Evolutionary conservation across 1,140 invertebrate genomes (phyloP).

Genomic region (Psix sp.): DNA sequence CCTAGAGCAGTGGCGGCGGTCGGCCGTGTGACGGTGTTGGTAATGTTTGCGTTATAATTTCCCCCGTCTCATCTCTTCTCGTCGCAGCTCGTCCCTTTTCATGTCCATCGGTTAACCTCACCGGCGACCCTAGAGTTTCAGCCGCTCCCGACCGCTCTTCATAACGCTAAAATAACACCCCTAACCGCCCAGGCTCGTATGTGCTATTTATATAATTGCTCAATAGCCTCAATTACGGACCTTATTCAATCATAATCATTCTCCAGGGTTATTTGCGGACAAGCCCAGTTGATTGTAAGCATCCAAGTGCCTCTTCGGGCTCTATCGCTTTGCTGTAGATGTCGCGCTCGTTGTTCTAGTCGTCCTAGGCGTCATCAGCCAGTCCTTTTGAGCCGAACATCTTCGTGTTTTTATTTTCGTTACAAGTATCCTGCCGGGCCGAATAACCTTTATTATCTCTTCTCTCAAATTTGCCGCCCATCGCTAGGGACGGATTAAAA

Average conservation of each 20-base stretch:
- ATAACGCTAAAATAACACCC: slow-evolving; percentile 70
- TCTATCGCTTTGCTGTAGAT: slow-evolving; percentile 30
- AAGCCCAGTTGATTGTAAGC: slow-evolving; percentile 76
- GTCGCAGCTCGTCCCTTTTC: slow-evolving; percentile 52
- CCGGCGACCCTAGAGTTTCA: slow-evolving; percentile 53
- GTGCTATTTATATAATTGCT: slow-evolving; percentile 77
- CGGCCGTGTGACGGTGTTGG: slow-evolving; percentile 40
- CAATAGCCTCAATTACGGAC: slow-evolving; percentile 76
- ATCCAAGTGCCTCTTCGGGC: slow-evolving; percentile 62
- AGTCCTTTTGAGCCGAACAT: slow-evolving; percentile 22
- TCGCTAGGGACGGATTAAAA: neutral
- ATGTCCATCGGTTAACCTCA: slow-evolving; percentile 58
- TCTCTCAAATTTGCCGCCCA: slow-evolving; percentile 47
- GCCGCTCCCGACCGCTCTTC: slow-evolving; percentile 57
- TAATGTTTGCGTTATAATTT: slow-evolving; percentile 72
- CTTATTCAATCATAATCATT: slow-evolving; percentile 77
- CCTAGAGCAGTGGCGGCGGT: slow-evolving; percentile 44
- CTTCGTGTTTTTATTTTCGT: slow-evolving; percentile 46
- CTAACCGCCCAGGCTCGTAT: slow-evolving; percentile 59
- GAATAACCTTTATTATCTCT: slow-evolving; percentile 43
- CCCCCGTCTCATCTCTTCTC: slow-evolving; percentile 54
- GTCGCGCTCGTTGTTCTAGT: slow-evolving; percentile 21
- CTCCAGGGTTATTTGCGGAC: slow-evolving; percentile 75
- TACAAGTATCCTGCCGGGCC: slow-evolving; percentile 22
- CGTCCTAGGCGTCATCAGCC: slow-evolving; percentile 16